A percentile compares a stretch with the other conserved stretches of the same genome.
phyloP scores from a whole-genome alignment of 2,113 vertebrate species.

The Arenaria interpres region DNA sequence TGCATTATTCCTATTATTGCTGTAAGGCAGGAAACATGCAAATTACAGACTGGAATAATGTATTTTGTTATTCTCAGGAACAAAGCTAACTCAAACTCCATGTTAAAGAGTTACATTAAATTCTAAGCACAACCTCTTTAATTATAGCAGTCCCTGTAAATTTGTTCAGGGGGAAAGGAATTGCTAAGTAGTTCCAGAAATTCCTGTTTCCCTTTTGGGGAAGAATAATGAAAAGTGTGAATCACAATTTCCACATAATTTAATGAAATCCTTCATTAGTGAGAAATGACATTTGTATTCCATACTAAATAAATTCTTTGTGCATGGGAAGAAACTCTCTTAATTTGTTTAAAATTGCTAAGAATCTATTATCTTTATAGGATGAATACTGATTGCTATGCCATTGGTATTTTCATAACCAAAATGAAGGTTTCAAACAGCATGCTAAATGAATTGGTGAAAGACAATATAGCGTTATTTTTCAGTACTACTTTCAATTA shows the following conservation, averaged over 20 bases:
- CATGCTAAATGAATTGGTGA: background rate
- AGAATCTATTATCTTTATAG: background rate
- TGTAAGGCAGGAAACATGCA: background rate
- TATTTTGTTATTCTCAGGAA: background rate
- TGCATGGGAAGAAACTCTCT: background rate
- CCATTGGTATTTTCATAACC: background rate
- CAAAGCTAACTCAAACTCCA: background rate
- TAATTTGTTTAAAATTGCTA: slow-evolving; percentile 10
- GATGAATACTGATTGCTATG: background rate
- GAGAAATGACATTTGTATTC: slow-evolving; percentile 9
- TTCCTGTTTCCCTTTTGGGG: slow-evolving; percentile 19
- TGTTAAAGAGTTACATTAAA: background rate
- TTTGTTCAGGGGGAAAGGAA: background rate
- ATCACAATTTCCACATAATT: slow-evolving; percentile 15
- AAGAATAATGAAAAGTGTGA: slow-evolving; percentile 28
- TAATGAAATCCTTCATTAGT: slow-evolving; percentile 41
- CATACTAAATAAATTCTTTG: background rate
- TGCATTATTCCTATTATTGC: background rate
- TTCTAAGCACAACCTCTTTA: slow-evolving; percentile 5
- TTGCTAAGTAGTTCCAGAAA: background rate
- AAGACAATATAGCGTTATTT: slow-evolving; percentile 19
- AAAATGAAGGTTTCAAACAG: background rate
- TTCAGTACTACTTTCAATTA: slow-evolving; percentile 73
- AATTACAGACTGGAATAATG: background rate
- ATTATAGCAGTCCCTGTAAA: slow-evolving; percentile 3